These are phyloP conservation scores for Polypterus bichir DNA, from an alignment of 2,113 vertebrate species.

Conservation along the genomic window DNA sequence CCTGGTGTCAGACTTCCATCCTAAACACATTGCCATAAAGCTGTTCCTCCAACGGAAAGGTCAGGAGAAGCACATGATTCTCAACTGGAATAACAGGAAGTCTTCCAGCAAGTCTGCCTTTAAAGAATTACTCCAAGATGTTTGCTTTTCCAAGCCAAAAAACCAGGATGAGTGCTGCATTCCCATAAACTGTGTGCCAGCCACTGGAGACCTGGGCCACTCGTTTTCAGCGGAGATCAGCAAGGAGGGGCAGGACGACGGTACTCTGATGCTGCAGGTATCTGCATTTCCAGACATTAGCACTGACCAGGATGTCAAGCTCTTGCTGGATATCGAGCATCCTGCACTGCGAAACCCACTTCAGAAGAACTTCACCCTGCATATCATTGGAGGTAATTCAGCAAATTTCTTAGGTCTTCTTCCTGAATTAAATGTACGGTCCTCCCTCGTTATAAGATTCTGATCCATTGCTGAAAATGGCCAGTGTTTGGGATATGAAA, in stretches of 20 bases:
- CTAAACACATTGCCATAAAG: neutral
- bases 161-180: neutral
- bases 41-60: neutral
- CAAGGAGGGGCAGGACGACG: accelerated
- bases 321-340: neutral
- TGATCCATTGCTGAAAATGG: neutral
- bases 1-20: slow-evolving; percentile 8
- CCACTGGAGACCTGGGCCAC: neutral
- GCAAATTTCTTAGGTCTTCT: too few species aligned
- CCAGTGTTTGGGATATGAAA: neutral
- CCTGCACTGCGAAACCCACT: neutral
- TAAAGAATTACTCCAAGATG: neutral
- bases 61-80: neutral
- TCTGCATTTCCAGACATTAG: neutral
- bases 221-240: neutral
- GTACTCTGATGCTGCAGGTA: neutral
- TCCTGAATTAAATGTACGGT: too few species aligned
- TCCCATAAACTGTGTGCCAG: neutral
- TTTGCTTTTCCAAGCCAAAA: neutral
- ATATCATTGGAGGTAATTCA: slow-evolving; percentile 8
- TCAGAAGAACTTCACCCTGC: neutral
- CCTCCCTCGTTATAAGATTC: neutral
- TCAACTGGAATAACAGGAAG: neutral
- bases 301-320: neutral
- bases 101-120: neutral